Evolutionary conservation across 2,797 vertebrate species (phyloP).

Genomic region (Sebastes wilsoni): DNA sequence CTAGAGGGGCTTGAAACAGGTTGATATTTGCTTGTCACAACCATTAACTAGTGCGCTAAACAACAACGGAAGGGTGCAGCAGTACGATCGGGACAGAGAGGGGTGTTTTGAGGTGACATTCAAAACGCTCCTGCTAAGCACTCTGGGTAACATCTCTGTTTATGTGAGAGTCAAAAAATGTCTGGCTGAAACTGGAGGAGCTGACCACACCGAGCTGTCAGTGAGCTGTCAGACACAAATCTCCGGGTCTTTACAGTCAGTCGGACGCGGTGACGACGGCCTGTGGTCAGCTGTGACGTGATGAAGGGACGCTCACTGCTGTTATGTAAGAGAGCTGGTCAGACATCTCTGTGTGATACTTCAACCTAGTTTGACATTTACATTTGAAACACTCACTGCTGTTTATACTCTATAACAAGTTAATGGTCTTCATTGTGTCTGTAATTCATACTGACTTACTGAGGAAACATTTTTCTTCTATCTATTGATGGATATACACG

Average conservation of each 20-base stretch:
- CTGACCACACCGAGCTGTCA: neutral
- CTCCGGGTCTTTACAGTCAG: neutral
- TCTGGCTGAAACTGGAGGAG: constrained; percentile 36
- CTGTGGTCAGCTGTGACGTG: neutral
- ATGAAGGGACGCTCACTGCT: neutral
- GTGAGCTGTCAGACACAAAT: constrained; percentile 1
- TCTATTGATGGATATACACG: neutral
- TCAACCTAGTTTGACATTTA: neutral
- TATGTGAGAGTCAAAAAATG: constrained; percentile 7
- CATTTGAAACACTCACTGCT: neutral
- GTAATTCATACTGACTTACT: neutral
- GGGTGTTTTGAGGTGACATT: neutral
- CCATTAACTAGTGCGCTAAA: neutral
- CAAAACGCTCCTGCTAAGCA: neutral
- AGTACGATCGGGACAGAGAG: neutral
- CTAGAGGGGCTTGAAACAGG: accelerated
- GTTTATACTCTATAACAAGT: neutral
- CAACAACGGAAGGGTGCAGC: too few species aligned
- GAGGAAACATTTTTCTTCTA: neutral
- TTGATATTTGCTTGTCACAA: neutral
- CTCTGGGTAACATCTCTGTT: neutral
- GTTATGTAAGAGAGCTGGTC: constrained; percentile 1
- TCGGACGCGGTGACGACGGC: constrained; percentile 2
- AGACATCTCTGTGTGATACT: neutral
- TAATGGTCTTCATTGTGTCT: neutral